Percentiles rank a stretch among this genome's conserved stretches.
Conservation (phyloP, 2,797 vertebrate species). For the Taeniopygia guttata region DNA sequence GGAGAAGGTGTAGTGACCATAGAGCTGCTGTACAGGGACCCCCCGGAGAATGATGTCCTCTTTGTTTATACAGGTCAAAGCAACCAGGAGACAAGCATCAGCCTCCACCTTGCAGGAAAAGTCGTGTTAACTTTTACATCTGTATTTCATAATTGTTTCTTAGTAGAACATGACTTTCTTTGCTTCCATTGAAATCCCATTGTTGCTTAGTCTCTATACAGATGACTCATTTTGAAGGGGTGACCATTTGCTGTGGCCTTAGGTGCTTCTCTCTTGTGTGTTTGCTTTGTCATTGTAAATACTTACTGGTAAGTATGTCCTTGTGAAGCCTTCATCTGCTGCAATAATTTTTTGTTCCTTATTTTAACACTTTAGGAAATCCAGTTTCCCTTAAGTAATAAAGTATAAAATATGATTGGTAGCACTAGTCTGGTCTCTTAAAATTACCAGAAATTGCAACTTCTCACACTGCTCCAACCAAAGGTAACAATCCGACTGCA, state of each 20-base stretch:
- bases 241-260: not conserved
- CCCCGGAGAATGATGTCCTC: not conserved
- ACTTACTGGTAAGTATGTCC: not conserved
- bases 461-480: not conserved
- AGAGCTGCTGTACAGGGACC: not conserved
- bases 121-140: not conserved
- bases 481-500: not conserved
- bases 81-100: not conserved
- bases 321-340: not conserved
- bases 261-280: not conserved
- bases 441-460: not conserved
- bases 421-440: not conserved
- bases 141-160: not conserved
- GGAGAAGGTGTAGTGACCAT: not conserved
- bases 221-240: not conserved
- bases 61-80: not conserved
- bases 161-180: not conserved
- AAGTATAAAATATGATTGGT: not conserved
- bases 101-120: not conserved
- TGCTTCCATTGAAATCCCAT: not conserved
- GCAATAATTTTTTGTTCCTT: not conserved
- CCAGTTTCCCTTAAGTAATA: not conserved
- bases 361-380: not conserved
- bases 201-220: not conserved
- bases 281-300: not conserved